Conservation (phyloP, 2,888 invertebrate genomes). For the Falcaria lacertinaria region DNA sequence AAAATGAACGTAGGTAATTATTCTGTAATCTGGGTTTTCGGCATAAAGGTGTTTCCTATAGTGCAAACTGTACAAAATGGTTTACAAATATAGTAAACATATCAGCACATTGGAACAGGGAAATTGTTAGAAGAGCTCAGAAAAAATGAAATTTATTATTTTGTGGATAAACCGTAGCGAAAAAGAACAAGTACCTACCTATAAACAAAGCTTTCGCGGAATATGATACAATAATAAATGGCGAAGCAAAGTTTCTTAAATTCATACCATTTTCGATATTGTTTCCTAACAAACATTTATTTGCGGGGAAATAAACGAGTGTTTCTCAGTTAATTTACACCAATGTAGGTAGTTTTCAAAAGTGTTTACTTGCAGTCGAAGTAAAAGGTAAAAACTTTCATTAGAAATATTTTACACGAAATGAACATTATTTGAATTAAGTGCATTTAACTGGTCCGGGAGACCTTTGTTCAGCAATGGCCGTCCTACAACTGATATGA, state of each 20-base stretch:
- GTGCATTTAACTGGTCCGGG: too few species aligned
- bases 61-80: too few species aligned
- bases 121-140: neutral
- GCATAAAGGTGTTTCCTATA: too few species aligned
- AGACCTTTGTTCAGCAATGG: too few species aligned
- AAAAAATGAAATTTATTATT: neutral
- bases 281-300: slow-evolving; percentile 28
- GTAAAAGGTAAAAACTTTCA: slow-evolving; percentile 6
- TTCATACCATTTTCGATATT: slow-evolving; percentile 28
- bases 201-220: slow-evolving; percentile 6
- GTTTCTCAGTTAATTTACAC: slow-evolving; percentile 28
- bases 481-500: too few species aligned
- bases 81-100: too few species aligned
- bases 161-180: neutral
- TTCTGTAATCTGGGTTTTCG: too few species aligned
- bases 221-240: slow-evolving; percentile 41
- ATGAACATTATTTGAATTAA: neutral
- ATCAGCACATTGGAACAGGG: neutral
- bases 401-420: neutral
- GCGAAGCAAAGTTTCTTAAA: slow-evolving; percentile 33
- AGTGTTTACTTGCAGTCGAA: slow-evolving; percentile 14
- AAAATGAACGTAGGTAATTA: too few species aligned
- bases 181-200: neutral
- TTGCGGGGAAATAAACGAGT: slow-evolving; percentile 23
- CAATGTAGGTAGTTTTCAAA: slow-evolving; percentile 8